These are phyloP conservation scores for Nylanderia fulva DNA, from an alignment of 1,140 invertebrate genomes.

Conservation along the genomic window DNA sequence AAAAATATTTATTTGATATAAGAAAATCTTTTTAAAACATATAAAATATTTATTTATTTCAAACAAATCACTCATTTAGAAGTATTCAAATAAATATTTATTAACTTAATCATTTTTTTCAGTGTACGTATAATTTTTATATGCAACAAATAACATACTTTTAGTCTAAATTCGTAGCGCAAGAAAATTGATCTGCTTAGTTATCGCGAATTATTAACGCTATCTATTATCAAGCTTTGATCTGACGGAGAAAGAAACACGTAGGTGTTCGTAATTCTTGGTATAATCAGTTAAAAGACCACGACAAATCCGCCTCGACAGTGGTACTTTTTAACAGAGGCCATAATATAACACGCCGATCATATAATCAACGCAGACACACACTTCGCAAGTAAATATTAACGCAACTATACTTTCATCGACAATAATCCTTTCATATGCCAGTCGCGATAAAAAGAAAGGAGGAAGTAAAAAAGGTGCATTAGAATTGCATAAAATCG, in stretches of 20 bases:
- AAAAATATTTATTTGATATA: too few relatives aligned
- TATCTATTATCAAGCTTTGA: background rate
- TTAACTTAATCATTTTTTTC: too few relatives aligned
- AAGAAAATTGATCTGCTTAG: background rate
- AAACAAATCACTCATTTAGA: too few relatives aligned
- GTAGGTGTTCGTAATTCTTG: slow-evolving; percentile 30
- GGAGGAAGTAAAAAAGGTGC: background rate
- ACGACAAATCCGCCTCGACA: slow-evolving; percentile 30
- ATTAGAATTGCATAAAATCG: background rate
- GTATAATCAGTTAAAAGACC: slow-evolving; percentile 36
- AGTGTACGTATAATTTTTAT: background rate
- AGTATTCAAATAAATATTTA: too few relatives aligned
- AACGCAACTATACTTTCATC: slow-evolving; percentile 5
- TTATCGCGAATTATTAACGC: background rate
- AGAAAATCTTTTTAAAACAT: too few relatives aligned
- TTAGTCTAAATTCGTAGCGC: background rate
- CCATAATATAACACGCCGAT: slow-evolving; percentile 32
- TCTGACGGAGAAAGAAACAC: background rate
- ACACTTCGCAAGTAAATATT: slow-evolving; percentile 23
- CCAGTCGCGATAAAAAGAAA: background rate
- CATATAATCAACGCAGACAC: slow-evolving; percentile 39
- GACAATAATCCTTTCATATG: background rate
- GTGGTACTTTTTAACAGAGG: background rate
- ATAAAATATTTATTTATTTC: too few relatives aligned
- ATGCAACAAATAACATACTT: background rate